Conservation (phyloP, 2,113 vertebrate genomes). For the Myodes glareolus region DNA sequence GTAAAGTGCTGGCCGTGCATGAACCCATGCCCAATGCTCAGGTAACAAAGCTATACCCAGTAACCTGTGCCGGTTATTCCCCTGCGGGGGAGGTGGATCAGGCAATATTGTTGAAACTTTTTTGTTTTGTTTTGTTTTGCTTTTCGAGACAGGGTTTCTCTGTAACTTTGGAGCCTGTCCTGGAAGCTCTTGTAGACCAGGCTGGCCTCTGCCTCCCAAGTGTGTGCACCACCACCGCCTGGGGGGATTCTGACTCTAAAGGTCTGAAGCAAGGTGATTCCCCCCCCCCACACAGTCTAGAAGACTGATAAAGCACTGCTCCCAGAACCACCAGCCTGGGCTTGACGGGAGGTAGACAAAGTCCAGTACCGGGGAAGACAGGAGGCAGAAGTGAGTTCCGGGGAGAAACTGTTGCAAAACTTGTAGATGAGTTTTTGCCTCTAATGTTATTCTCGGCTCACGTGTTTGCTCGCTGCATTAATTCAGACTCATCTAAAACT, state of each 20-base stretch:
- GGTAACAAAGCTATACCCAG: too few relatives aligned
- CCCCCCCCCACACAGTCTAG: background rate
- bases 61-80: too few relatives aligned
- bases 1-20: too few relatives aligned
- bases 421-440: background rate
- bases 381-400: background rate
- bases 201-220: too few relatives aligned
- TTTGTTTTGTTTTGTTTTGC: too few relatives aligned
- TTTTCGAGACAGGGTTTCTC: too few relatives aligned
- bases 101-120: too few relatives aligned
- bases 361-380: background rate
- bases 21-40: too few relatives aligned
- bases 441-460: slow-evolving; percentile 6
- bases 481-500: slow-evolving; percentile 10
- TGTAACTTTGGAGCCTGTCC: too few relatives aligned
- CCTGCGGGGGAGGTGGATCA: too few relatives aligned
- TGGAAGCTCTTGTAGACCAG: too few relatives aligned
- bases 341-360: background rate
- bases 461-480: background rate
- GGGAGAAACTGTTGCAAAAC: background rate
- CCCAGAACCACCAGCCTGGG: background rate
- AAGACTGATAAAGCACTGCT: background rate
- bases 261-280: background rate
- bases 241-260: background rate
- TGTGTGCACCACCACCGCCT: too few relatives aligned